Evolutionary conservation across 2,113 vertebrate genomes (phyloP).

Genomic region (Bungarus multicinctus): DNA sequence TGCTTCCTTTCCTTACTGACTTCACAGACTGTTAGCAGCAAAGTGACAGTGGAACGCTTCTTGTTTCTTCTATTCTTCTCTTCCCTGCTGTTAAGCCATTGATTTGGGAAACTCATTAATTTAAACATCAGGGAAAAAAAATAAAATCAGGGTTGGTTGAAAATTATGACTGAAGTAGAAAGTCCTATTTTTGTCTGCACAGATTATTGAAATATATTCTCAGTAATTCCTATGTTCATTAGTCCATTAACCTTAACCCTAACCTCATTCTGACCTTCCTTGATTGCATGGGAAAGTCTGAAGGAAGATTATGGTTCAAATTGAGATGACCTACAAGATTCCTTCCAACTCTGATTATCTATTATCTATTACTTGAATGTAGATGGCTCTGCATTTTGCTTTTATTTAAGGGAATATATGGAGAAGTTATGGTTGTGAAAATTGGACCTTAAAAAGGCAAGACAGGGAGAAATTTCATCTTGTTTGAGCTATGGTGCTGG

Average conservation of each 20-base stretch:
- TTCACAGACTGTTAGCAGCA: not conserved
- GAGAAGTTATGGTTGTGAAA: not conserved
- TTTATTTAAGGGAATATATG: not conserved
- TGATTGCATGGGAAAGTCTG: not conserved
- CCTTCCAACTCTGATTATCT: too few species aligned
- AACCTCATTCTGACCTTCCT: not conserved
- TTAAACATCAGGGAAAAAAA: not conserved
- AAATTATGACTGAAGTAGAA: not conserved
- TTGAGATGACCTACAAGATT: too few species aligned
- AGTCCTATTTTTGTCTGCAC: not conserved
- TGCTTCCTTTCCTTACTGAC: slow-evolving; percentile 12
- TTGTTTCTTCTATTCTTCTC: not conserved
- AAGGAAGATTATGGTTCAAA: not conserved
- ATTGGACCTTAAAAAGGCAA: not conserved
- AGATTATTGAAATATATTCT: not conserved
- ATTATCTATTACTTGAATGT: not conserved
- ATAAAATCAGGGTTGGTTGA: not conserved
- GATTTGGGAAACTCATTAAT: not conserved
- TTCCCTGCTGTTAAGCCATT: not conserved
- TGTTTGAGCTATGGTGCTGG: not conserved
- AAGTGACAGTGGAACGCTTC: not conserved
- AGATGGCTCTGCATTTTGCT: not conserved
- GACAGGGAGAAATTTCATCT: not conserved
- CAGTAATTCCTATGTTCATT: not conserved
- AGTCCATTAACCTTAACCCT: too few species aligned